phyloP scores from a whole-genome alignment of 2,797 vertebrate species.

The Perodicticus potto region DNA sequence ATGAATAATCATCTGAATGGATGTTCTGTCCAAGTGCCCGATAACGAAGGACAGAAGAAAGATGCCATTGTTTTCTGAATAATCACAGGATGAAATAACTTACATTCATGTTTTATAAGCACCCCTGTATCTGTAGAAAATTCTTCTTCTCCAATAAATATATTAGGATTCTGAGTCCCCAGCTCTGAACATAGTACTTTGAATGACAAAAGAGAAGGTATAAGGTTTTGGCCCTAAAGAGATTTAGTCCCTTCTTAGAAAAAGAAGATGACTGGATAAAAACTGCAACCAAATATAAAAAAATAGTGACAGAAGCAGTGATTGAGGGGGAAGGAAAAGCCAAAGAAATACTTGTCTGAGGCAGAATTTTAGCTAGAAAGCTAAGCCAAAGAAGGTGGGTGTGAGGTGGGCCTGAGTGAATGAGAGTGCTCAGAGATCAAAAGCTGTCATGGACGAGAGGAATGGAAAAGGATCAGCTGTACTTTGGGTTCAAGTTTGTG shows the following conservation, averaged over 20 bases:
- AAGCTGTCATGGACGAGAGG: background rate
- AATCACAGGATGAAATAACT: background rate
- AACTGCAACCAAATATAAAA: constrained; percentile 1
- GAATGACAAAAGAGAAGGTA: background rate
- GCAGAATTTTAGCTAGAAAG: background rate
- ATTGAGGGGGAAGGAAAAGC: background rate
- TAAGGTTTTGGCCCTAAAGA: background rate
- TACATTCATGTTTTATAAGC: background rate
- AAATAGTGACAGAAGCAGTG: background rate
- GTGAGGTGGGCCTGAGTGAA: background rate
- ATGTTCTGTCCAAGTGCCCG: background rate
- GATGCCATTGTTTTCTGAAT: background rate
- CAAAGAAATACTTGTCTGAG: background rate
- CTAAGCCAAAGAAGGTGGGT: background rate
- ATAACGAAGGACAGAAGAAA: constrained; percentile 26
- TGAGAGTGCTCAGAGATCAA: background rate
- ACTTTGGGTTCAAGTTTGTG: background rate
- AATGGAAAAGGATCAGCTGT: background rate
- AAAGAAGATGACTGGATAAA: background rate
- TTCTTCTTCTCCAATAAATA: background rate
- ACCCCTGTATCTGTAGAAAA: background rate
- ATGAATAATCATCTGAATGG: background rate
- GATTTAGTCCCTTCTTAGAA: background rate
- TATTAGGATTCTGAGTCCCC: background rate
- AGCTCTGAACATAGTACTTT: background rate